Evolutionary conservation across 2,888 invertebrate genomes (phyloP).

Genomic region (Oegoconia quadripuncta): DNA sequence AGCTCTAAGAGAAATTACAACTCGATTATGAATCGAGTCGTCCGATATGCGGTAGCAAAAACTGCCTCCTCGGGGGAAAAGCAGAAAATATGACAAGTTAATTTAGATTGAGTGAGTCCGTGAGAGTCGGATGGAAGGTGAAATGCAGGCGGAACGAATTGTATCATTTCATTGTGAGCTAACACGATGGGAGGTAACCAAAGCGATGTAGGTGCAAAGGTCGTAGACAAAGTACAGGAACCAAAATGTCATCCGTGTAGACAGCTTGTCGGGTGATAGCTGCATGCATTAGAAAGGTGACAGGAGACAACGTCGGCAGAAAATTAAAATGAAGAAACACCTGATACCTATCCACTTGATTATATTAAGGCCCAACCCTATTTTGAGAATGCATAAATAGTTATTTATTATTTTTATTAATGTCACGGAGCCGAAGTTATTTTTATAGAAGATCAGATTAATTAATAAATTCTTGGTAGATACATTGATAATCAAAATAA

Average conservation of each 20-base stretch:
- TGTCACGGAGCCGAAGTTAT: slow-evolving; percentile 3
- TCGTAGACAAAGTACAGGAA: slow-evolving; percentile 33
- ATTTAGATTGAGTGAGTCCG: slow-evolving; percentile 60
- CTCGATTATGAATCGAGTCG: slow-evolving; percentile 45
- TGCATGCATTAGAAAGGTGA: slow-evolving; percentile 32
- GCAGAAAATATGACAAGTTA: slow-evolving; percentile 66
- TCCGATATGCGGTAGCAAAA: slow-evolving; percentile 34
- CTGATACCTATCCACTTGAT: not conserved
- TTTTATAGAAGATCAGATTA: too few species aligned
- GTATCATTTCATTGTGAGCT: slow-evolving; percentile 47
- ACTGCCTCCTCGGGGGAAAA: slow-evolving; percentile 45
- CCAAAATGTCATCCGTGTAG: slow-evolving; percentile 37
- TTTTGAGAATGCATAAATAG: slow-evolving; percentile 30
- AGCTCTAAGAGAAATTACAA: slow-evolving; percentile 49
- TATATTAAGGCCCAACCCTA: not conserved
- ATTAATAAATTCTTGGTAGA: too few species aligned
- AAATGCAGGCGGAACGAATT: slow-evolving; percentile 63
- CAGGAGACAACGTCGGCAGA: slow-evolving; percentile 39
- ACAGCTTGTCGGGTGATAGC: slow-evolving; percentile 30
- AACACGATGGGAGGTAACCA: slow-evolving; percentile 35
- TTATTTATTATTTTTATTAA: slow-evolving; percentile 17
- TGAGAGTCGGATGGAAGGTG: slow-evolving; percentile 55
- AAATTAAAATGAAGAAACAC: slow-evolving; percentile 41
- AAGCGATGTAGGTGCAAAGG: slow-evolving; percentile 40
- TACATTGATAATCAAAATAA: too few species aligned